phyloP scores from a whole-genome alignment of 2,113 vertebrate species.

The Canis aureus region DNA sequence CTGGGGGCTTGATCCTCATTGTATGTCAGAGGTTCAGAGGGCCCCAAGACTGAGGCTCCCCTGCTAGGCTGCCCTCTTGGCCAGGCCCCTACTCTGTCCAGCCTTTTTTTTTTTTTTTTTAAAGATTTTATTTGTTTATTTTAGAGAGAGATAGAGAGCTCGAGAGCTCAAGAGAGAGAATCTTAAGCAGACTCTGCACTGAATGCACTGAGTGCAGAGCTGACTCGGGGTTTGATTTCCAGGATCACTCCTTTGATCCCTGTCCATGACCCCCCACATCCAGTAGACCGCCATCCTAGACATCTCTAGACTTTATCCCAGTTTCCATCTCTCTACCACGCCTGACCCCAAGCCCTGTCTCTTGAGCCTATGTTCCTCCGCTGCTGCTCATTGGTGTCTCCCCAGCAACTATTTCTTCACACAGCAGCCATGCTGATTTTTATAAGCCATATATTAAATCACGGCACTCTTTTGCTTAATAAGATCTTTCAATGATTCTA shows the following conservation, averaged over 20 bases:
- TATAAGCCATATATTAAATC: not conserved
- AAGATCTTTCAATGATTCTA: not conserved
- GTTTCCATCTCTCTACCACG: fast-evolving
- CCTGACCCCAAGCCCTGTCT: not conserved
- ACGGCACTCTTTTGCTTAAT: not conserved
- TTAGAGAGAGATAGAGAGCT: not conserved
- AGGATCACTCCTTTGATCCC: not conserved
- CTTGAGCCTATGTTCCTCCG: not conserved
- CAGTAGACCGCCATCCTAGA: not conserved
- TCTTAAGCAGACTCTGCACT: not conserved
- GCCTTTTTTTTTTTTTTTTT: not conserved
- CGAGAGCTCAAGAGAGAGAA: not conserved
- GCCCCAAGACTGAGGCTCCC: not conserved
- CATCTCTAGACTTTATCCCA: not conserved
- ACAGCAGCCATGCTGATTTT: not conserved
- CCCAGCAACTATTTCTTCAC: not conserved
- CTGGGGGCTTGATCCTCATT: not conserved
- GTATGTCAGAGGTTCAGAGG: not conserved
- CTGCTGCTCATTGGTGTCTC: not conserved
- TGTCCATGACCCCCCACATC: not conserved
- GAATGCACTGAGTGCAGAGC: not conserved
- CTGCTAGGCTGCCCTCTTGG: too few species aligned
- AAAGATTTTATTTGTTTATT: not conserved
- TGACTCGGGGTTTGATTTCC: not conserved
- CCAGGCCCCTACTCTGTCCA: not conserved